Base-by-base conservation (phyloP, 1,140 invertebrate genomes). In the Trichonephila clavata region DNA sequence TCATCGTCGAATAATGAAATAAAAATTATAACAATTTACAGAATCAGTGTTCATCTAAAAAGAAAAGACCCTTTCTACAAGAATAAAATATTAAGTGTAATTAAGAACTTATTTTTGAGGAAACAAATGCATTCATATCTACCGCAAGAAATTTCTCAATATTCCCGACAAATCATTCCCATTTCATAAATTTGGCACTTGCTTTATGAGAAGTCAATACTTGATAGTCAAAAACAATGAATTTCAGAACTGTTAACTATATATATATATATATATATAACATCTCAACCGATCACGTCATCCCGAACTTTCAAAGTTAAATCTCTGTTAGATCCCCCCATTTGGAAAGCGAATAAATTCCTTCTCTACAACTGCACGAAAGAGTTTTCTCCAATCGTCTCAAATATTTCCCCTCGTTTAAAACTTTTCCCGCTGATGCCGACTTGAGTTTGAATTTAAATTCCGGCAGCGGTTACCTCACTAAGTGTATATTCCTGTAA, bases 401-500 rank as follows among this genome's bases (percentile, higher is more conserved):
- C 50, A 59, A 83, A 83, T 83, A 83, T 83, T 83, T 59, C 81
- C 81, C 84, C 27, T 86, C 84, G 18, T 60, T 63, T 27, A 13
- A 63, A 86, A 86, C 84, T 86, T 86, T 86, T 83, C 18, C 18
- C 27, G 84, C 60, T 50, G 8, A 21, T 8, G 65, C 20, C 65
- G 50, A 50, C 10, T 13, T n/a, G 84, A 61, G 84, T 32, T 39
- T 27, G 84, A 39, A 86, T 86, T 86, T 86, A 86, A 86, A 86
- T 86, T 86, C 84, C 84, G 71, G 32, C 27, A 77, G 71, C 71
- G 16, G 24, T 77, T n/a, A 18, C 27, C 59, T n/a, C n/a, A 24
- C n/a, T 86, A 86, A 86, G 84, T 86, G 84, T 86, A 86, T 43
- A 61, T 60, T 63, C 84, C 84, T 86, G 84, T 86, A 27, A 21